phyloP scores from a whole-genome alignment of 2,888 invertebrate genomes.

The Rhorus exstirpatorius region DNA sequence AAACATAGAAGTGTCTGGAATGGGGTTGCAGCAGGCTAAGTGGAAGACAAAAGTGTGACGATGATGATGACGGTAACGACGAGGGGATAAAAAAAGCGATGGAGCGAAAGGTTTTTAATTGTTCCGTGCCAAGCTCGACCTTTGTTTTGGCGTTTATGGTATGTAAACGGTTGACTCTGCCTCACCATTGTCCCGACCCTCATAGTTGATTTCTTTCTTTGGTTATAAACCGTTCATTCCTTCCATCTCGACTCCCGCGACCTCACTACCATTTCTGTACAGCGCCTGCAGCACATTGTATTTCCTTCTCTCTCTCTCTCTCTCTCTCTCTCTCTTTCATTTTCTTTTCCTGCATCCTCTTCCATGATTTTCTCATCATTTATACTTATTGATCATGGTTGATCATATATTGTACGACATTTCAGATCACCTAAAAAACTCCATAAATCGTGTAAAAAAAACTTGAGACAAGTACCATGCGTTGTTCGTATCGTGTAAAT shows the following conservation, averaged over 20 bases:
- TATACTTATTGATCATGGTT: conserved; percentile 33
- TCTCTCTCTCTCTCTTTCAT: not conserved
- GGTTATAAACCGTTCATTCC: conserved; percentile 46
- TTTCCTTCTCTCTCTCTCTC: conserved; percentile 5
- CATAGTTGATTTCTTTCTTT: conserved; percentile 59
- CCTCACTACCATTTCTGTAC: conserved; percentile 33
- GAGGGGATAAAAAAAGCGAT: conserved; percentile 78
- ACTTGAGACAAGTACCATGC: too few relatives aligned
- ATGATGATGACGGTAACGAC: conserved; percentile 55
- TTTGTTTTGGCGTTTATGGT: conserved; percentile 85
- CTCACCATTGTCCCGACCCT: conserved; percentile 58
- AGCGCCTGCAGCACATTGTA: conserved; percentile 28
- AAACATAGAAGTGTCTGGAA: conserved; percentile 15
- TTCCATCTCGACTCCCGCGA: conserved; percentile 48
- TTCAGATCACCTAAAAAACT: too few relatives aligned
- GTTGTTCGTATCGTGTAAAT: too few relatives aligned
- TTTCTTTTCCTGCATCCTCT: conserved; percentile 19
- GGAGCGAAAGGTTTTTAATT: conserved; percentile 86
- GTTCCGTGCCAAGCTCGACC: conserved; percentile 84
- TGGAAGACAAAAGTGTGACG: conserved; percentile 57
- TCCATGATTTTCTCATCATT: not conserved
- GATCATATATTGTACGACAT: conserved; percentile 2
- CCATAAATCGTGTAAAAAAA: too few relatives aligned
- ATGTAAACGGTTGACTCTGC: conserved; percentile 81
- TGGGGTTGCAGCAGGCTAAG: conserved; percentile 29